phyloP scores from a whole-genome alignment of 2,113 vertebrate genomes.

The Macquaria australasica region DNA sequence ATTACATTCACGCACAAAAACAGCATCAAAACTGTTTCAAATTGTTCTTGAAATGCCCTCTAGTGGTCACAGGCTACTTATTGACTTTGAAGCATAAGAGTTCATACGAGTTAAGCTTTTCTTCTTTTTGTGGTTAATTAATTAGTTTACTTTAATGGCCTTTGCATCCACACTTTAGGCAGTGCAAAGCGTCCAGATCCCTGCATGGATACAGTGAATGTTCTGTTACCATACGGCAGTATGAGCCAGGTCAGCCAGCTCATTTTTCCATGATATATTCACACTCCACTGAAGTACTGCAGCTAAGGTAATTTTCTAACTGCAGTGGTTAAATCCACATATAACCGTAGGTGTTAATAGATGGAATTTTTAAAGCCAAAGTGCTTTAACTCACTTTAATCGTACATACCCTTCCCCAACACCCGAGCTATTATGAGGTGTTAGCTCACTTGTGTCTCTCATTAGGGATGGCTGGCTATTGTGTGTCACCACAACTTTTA shows the following conservation, averaged over 20 bases:
- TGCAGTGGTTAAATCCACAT: slow-evolving; percentile 37
- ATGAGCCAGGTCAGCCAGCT: slow-evolving; percentile 10
- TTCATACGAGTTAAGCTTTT: not conserved
- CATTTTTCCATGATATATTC: slow-evolving; percentile 39
- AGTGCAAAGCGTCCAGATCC: not conserved
- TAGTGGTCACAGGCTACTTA: not conserved
- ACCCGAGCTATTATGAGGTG: slow-evolving; percentile 32
- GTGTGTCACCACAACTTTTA: slow-evolving; percentile 34
- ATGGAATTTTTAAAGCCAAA: slow-evolving; percentile 40
- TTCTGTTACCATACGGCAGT: not conserved
- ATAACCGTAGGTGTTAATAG: slow-evolving; percentile 48
- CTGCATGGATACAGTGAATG: not conserved
- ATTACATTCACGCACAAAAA: too few relatives aligned
- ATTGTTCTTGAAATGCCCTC: not conserved
- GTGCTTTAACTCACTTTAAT: slow-evolving; percentile 42
- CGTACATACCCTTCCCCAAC: not conserved
- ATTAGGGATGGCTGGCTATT: slow-evolving; percentile 38
- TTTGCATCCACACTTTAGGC: not conserved
- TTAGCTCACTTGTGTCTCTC: slow-evolving; percentile 41
- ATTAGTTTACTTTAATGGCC: not conserved
- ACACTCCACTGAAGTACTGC: slow-evolving; percentile 28
- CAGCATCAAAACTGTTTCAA: not conserved
- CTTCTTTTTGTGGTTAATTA: not conserved
- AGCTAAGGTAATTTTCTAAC: slow-evolving; percentile 35
- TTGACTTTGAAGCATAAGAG: too few relatives aligned